These are phyloP conservation scores for Tonatia bakeri DNA, from an alignment of 2,113 vertebrate genomes.

Conservation along the genomic window DNA sequence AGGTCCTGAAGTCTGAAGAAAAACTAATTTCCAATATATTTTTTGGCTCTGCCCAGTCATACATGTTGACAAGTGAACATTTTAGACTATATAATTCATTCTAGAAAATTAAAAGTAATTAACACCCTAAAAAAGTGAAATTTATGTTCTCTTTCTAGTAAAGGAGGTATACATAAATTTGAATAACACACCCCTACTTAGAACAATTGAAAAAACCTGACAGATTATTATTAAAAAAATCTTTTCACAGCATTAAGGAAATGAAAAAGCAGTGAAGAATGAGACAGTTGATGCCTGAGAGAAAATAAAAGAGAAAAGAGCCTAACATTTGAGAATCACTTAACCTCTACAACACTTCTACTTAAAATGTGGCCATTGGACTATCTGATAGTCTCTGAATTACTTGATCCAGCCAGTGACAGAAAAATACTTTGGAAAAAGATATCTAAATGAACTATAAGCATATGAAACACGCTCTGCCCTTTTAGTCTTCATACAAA, in stretches of 20 bases:
- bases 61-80: background rate
- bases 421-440: background rate
- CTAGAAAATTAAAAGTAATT: slow-evolving; percentile 4
- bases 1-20: background rate
- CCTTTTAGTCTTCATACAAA: background rate
- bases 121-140: background rate
- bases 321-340: background rate
- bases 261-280: background rate
- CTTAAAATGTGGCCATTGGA: background rate
- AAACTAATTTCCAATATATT: background rate
- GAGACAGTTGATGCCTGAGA: background rate
- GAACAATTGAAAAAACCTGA: background rate
- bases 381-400: background rate
- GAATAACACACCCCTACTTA: background rate
- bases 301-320: background rate
- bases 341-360: background rate
- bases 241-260: background rate
- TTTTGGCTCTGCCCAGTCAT: background rate
- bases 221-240: background rate
- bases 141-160: background rate
- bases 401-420: background rate
- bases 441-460: background rate
- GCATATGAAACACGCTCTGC: background rate
- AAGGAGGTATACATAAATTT: background rate
- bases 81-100: background rate